Evolutionary conservation across 2,888 invertebrate species (phyloP).

Genomic region (Glomeris marginata): DNA sequence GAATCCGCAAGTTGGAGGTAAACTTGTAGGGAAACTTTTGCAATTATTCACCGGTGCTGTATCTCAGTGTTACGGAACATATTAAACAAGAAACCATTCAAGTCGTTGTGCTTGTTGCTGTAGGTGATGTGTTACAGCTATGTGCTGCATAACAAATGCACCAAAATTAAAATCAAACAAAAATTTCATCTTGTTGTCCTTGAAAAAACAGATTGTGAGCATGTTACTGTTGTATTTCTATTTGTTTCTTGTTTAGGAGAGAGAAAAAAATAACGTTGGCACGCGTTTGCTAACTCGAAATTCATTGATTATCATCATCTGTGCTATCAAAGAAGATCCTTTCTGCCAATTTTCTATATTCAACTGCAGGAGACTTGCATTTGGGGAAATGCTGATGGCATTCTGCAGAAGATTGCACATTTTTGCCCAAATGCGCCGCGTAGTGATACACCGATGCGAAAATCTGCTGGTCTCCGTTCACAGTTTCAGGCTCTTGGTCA

Average conservation of each 20-base stretch:
- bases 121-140: too few species aligned
- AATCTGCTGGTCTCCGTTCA: conserved; percentile 10
- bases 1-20: too few species aligned
- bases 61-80: too few species aligned
- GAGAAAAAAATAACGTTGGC: background rate
- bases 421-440: conserved; percentile 9
- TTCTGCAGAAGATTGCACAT: background rate
- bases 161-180: too few species aligned
- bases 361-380: conserved; percentile 10
- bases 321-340: conserved; percentile 9
- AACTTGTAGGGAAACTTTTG: too few species aligned
- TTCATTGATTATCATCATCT: conserved; percentile 3
- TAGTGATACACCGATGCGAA: conserved; percentile 11
- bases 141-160: too few species aligned
- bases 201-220: too few species aligned
- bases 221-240: too few species aligned
- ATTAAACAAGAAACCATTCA: too few species aligned
- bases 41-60: too few species aligned
- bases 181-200: too few species aligned
- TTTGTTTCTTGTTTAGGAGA: background rate
- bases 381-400: conserved; percentile 10
- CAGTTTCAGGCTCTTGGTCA: conserved; percentile 6
- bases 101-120: too few species aligned
- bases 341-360: conserved; percentile 11
- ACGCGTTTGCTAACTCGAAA: background rate